Evolutionary conservation across 53 echinoderm and acorn worm genomes (phyloP), one percentile per base, ranked within the genome.

Genomic region (Paelopatides confundens): DNA sequence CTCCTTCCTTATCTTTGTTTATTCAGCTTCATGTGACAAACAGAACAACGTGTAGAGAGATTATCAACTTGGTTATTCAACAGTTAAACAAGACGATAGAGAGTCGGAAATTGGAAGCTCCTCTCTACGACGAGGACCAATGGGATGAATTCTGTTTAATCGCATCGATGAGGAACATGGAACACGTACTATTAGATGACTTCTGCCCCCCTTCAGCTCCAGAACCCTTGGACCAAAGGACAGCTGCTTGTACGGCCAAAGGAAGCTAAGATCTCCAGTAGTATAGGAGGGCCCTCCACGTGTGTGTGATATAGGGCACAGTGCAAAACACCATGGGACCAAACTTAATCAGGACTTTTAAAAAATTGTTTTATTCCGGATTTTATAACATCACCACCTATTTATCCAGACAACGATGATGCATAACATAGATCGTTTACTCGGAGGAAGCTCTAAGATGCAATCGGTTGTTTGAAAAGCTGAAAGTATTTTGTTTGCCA

Each of bases 171-270:
- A 91, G 90, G 40, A 90, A 86, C 76, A 94, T 90, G 79, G 98
- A 98, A 87, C 92, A 95, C 87, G 81, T 89, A 35, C 86, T 98
- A 24, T 65, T 70, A 62, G 95, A 98, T 50, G 91, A 95, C 74
- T 94, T 94, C 85, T 95, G 95, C 63, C 98, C 98, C n/a, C 4
- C 79, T 98, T 23, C 94, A 94, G 71, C 90, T 98, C n/a, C 98
- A 98, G 86, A 96, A 98, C 89, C 98, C 98, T 2, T 98, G 98
- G 98, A 98, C 98, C 77, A 96, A 98, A 81, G 98, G 98, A 18
- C 95, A 97, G 74, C 74, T 98, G 21, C 90, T 93, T 48, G 95
- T 98, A 11, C 82, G 93, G 68, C 94, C 92, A 62, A 98, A 95
- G 85, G 98, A 98, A 31, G 31, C 91, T 9, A 77, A 69, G 8